Conservation (phyloP, 2,113 vertebrate species). For the Sylvilagus bachmani region DNA sequence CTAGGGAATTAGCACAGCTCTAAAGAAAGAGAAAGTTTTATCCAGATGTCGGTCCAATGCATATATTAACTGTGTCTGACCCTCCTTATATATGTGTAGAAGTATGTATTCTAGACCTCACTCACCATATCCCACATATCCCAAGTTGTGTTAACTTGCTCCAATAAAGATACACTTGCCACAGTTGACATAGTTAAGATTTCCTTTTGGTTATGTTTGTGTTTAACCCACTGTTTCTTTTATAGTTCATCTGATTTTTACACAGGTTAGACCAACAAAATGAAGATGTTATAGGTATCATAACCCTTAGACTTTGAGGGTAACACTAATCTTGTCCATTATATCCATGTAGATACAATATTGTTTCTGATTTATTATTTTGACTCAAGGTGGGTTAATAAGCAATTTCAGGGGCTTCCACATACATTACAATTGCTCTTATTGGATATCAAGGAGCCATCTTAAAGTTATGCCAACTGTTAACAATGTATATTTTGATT, state of each 20-base stretch:
- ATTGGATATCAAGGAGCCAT: not conserved
- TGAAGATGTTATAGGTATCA: not conserved
- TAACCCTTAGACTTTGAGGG: not conserved
- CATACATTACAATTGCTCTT: not conserved
- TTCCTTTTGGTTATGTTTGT: no score
- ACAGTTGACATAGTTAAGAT: no score
- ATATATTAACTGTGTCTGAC: not conserved
- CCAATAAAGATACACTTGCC: not conserved
- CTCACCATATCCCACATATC: not conserved
- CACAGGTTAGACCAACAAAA: not conserved
- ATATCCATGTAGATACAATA: not conserved
- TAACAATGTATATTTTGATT: not conserved
- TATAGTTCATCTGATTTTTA: not conserved
- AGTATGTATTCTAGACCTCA: not conserved
- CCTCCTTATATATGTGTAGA: not conserved
- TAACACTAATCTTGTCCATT: not conserved
- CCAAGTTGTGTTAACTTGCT: not conserved
- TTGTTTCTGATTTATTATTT: not conserved
- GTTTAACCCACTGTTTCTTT: not conserved
- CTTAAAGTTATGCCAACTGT: not conserved
- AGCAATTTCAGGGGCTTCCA: not conserved
- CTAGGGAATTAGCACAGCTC: not conserved
- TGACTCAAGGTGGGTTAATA: not conserved
- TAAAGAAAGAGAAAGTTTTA: not conserved
- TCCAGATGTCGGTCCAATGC: not conserved